Percentiles rank a stretch among this genome's conserved stretches.
Evolutionary conservation across 1,140 invertebrate genomes (phyloP).

Genomic region (Chlorops oryzae): DNA sequence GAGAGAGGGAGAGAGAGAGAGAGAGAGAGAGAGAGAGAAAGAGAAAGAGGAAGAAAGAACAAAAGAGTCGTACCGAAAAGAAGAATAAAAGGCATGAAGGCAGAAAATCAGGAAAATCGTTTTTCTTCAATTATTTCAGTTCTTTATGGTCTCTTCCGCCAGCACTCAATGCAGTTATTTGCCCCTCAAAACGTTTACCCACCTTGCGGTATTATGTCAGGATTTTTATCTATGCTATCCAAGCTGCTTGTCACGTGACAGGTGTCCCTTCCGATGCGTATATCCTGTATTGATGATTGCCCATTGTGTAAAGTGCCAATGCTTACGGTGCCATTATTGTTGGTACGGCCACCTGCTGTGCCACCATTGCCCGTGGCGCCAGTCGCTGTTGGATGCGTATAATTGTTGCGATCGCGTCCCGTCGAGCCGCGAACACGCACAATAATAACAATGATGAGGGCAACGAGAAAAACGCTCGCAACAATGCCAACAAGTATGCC

Average conservation of each 20-base stretch:
- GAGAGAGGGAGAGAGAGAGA: neutral
- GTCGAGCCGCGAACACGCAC: conserved; percentile 58
- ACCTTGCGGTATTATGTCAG: conserved; percentile 70
- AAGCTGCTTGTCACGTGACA: conserved; percentile 52
- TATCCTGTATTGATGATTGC: conserved; percentile 44
- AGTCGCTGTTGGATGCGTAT: conserved; percentile 53
- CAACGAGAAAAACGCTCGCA: conserved; percentile 63
- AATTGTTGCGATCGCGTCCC: conserved; percentile 59
- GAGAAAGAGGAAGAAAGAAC: neutral
- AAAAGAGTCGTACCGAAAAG: neutral
- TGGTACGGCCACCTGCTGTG: conserved; percentile 11
- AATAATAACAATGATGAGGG: conserved; percentile 68
- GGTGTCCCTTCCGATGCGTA: conserved; percentile 43
- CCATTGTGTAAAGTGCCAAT: conserved; percentile 34
- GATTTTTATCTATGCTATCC: conserved; percentile 68
- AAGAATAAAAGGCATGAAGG: neutral
- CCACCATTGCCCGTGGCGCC: conserved; percentile 23
- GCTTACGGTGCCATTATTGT: conserved; percentile 12
- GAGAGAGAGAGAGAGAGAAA: neutral
- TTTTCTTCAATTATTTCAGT: neutral
- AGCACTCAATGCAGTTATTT: neutral
- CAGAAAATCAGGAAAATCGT: neutral
- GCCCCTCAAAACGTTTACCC: conserved; percentile 25
- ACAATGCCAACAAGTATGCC: conserved; percentile 66
- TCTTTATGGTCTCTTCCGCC: neutral